Evolutionary conservation across 2,113 vertebrate genomes (phyloP).

Genomic region (Oryzias javanicus): DNA sequence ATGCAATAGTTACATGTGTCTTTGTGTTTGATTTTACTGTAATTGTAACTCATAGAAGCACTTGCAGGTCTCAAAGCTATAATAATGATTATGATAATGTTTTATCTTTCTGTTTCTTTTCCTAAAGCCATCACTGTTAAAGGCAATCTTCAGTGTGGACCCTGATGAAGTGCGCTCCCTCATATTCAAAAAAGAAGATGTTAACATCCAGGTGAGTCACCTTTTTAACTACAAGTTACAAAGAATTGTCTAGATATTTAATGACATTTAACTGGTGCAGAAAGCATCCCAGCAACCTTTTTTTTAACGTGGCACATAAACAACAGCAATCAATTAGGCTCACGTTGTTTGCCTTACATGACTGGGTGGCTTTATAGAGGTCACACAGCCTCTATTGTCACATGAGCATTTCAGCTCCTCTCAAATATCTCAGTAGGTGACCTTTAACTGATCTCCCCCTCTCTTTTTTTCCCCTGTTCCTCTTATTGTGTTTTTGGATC

Average conservation of each 20-base stretch:
- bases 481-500: not conserved
- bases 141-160: constrained; percentile 98
- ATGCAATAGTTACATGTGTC: too few relatives aligned
- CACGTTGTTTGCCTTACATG: constrained; percentile 22
- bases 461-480: not conserved
- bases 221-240: not conserved
- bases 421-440: constrained; percentile 1
- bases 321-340: constrained; percentile 20
- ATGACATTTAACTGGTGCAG: too few relatives aligned
- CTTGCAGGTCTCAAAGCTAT: constrained; percentile 30
- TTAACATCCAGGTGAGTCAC: constrained; percentile 91
- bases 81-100: constrained; percentile 17
- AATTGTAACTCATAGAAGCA: constrained; percentile 26
- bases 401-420: constrained; percentile 3
- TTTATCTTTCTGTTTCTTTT: not conserved
- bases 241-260: not conserved
- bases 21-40: constrained; percentile 8
- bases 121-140: constrained; percentile 89
- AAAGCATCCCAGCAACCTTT: not conserved
- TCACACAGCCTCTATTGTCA: not conserved
- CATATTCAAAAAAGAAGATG: constrained; percentile 99
- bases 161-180: constrained; percentile 95
- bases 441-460: constrained; percentile 7
- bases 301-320: not conserved
- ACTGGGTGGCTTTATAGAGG: constrained; percentile 32